These are phyloP conservation scores for Entelurus aequoreus DNA, from an alignment of 2,113 vertebrate species.

Conservation along the genomic window DNA sequence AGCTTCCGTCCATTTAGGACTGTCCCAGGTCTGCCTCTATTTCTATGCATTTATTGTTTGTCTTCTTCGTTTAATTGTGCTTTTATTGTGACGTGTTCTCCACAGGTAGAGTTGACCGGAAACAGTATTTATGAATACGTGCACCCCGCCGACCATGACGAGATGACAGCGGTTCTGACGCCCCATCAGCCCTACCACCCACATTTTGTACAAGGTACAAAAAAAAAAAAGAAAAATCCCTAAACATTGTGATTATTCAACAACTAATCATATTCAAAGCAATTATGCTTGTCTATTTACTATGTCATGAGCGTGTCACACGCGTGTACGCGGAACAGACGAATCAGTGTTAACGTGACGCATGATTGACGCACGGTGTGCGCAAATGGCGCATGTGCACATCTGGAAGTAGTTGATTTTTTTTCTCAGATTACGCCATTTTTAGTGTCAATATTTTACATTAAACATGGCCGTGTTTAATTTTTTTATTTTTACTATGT, in stretches of 20 bases:
- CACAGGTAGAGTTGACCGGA: constrained; percentile 99
- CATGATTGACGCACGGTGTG: constrained; percentile 2
- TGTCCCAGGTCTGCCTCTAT: constrained; percentile 84
- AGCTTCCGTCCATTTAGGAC: constrained; percentile 90
- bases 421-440: neutral
- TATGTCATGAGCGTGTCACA: neutral
- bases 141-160: constrained; percentile 95
- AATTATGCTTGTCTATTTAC: constrained; percentile 7
- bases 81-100: constrained; percentile 59
- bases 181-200: constrained; percentile 97
- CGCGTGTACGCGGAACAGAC: constrained; percentile 1
- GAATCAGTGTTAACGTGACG: constrained; percentile 4
- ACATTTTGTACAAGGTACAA: constrained; percentile 91
- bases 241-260: neutral
- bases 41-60: neutral
- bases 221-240: neutral
- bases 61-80: neutral
- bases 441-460: neutral
- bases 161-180: constrained; percentile 96
- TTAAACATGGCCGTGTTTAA: neutral
- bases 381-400: constrained; percentile 2
- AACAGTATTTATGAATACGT: constrained; percentile 99
- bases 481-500: neutral
- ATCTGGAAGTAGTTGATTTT: constrained; percentile 1
- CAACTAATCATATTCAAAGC: neutral